Evolutionary conservation across 2,797 vertebrate genomes (phyloP), one percentile per base, ranked within the genome.

Genomic region (Graptemys geographica): DNA sequence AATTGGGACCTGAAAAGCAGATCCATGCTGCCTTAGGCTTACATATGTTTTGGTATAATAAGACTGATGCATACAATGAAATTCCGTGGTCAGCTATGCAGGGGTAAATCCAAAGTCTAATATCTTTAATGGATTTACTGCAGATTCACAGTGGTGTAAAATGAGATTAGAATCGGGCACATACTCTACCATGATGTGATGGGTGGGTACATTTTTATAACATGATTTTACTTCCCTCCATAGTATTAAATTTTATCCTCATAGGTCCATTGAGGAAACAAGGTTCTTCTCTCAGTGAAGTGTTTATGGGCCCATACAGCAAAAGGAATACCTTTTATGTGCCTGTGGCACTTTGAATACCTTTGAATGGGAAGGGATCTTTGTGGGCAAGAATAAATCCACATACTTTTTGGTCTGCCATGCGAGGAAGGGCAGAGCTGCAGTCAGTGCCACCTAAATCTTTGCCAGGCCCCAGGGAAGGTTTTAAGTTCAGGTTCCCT

Each of bases 371-470:
- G 96, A 95, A 96, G 85, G 92, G 93, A 94, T 96, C 96, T 97
- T 96, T 97, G 96, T 97, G 96, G 94, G 90, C 84, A 97, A 96
- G 94, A 94, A 98, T 97, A 97, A 97, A 98, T 98, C 86, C 94
- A 96, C 84, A 37, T 90, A 91, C 84, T 90, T 97, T 95, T 96
- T 95, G 96, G 96, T 97, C 95, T 94, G 96, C 96, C 96, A 96
- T 94, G 95, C 6, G 3, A 93, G 87, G 97, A 97, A 97, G 97
- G 97, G 96, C 97, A 97, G 88, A 97, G 81, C 74, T 0, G 89
- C 94, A 96, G 96, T 96, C 96, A 97, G 84, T 95, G 93, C 91
- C 90, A 97, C 96, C 96, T 98, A 98, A 98, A 97, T 97, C 96
- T 98, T 97, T 83, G 91, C 62, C 91, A 95, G 96, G 96, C 96